Base-by-base conservation (phyloP, 2,797 vertebrate species). In the Distichodus sexfasciatus region DNA sequence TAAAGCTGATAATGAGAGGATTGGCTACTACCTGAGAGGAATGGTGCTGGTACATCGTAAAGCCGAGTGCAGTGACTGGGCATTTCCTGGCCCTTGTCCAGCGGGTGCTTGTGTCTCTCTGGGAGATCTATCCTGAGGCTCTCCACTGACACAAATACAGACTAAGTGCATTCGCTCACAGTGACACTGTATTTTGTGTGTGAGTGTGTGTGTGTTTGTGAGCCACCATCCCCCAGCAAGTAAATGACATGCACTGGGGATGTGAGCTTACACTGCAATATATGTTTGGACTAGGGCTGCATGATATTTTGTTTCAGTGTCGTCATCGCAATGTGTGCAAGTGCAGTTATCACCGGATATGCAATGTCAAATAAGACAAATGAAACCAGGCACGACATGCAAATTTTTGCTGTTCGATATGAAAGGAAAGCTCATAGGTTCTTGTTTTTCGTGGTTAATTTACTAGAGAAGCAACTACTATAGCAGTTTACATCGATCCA, bases 131-230 rank as follows among this genome's bases (percentile, higher is more conserved):
- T 72, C 69, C 55, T 65, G 53, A 36, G 66, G 72, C 69, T 66
- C 60, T 69, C 67, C 50, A 63, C 66, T 80, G 75, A 71, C 67
- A 78, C 74, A 72, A 70, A 80, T 74, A 72, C 69, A 75, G 70
- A 41, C 60, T 71, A 76, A 76, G 70, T 71, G 75, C 53, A 73
- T 59, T 63, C 35, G 57, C 36, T 66, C 41, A 44, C 36, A 65
- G 29, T 77, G 43, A 31, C 58, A 62, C 54, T 23, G 38, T 47
- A 61, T 8, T 63, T 9, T 44, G 15, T 67, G 61, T 68, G 31
- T 63, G 65, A 19, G 53, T 29, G 46, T 33, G 21, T 62, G 60
- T 57, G 26, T 48, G 36, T 8, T 9, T 35, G 35, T 50, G 8
- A 46, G 48, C 26, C 57, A 68, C 65, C 65, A 46, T 72, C 55